phyloP scores from a whole-genome alignment of 1,140 invertebrate species.

The Stegodyphus dumicola region DNA sequence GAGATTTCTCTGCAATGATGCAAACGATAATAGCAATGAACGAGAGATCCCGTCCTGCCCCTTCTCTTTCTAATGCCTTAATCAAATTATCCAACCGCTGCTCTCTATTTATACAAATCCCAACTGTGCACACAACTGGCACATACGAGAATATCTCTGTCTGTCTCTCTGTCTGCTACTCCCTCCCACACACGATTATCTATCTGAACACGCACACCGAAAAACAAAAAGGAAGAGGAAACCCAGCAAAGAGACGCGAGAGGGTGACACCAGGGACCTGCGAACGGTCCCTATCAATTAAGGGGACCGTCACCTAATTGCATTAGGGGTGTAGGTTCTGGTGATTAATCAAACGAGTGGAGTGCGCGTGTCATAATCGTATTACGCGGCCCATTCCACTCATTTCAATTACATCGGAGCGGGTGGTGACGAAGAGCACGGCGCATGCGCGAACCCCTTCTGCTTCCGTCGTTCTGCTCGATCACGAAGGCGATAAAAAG shows the following conservation, averaged over 20 bases:
- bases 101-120: conserved; percentile 52
- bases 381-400: conserved; percentile 48
- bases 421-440: neutral
- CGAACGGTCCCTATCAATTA: conserved; percentile 37
- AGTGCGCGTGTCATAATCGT: conserved; percentile 47
- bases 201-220: neutral
- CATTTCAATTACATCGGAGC: conserved; percentile 40
- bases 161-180: neutral
- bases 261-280: conserved; percentile 19
- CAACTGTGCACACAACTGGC: conserved; percentile 28
- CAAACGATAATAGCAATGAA: no score
- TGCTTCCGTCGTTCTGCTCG: neutral
- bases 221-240: neutral
- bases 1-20: no score
- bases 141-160: neutral
- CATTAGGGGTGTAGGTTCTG: conserved; percentile 19
- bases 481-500: neutral
- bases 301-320: conserved; percentile 51
- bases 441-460: conserved; percentile 14
- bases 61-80: conserved; percentile 20
- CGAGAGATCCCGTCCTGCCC: neutral
- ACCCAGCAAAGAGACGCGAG: conserved; percentile 20
- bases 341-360: conserved; percentile 50
- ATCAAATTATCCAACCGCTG: conserved; percentile 44
- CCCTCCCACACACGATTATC: neutral